Evolutionary conservation across 2,797 vertebrate species (phyloP).

Genomic region (Harpagifer antarcticus): DNA sequence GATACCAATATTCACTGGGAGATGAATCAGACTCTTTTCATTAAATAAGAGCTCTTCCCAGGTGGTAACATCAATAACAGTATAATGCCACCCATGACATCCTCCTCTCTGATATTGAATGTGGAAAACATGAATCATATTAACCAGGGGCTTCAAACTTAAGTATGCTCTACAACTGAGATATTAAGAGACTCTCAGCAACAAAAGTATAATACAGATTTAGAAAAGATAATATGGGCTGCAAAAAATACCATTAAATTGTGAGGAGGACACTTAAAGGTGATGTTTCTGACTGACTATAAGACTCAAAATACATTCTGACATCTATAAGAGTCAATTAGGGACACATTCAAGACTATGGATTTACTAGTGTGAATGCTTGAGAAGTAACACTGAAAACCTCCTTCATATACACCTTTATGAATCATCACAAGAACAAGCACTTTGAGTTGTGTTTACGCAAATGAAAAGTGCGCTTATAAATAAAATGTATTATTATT

Average conservation of each 20-base stretch:
- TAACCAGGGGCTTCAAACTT: conserved; percentile 13
- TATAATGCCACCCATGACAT: conserved; percentile 36
- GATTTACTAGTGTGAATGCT: conserved; percentile 2
- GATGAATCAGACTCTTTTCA: conserved; percentile 37
- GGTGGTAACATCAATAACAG: conserved; percentile 32
- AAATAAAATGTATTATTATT: too few species aligned
- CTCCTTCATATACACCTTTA: conserved; percentile 2
- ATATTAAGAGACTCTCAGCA: background rate
- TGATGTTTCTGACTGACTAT: background rate
- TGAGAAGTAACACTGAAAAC: background rate
- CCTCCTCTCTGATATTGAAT: conserved; percentile 29
- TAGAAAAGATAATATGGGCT: background rate
- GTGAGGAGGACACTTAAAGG: background rate
- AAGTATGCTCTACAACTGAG: conserved; percentile 4
- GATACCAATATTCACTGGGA: conserved; percentile 18
- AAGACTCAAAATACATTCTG: background rate
- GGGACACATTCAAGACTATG: too few species aligned
- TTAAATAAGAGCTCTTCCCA: conserved; percentile 34
- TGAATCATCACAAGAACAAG: background rate
- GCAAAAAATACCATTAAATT: background rate
- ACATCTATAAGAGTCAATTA: background rate
- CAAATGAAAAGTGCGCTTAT: too few species aligned
- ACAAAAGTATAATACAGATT: conserved; percentile 13
- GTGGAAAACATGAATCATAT: conserved; percentile 25
- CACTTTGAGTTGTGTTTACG: too few species aligned